Evolutionary conservation across 2,797 vertebrate species (phyloP).

Genomic region (Lepidocolaptes lacrymiger): DNA sequence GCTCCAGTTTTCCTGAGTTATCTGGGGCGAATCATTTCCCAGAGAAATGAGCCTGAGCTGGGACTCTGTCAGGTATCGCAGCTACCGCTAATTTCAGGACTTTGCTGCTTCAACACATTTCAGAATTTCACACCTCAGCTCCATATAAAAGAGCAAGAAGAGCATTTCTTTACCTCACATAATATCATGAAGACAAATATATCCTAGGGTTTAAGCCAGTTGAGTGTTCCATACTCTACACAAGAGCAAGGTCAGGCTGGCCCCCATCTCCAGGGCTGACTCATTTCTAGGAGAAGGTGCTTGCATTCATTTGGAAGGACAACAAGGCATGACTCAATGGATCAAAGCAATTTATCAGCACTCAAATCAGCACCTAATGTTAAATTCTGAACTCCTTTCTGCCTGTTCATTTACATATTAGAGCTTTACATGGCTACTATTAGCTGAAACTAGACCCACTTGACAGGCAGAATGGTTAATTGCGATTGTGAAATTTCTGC

Average conservation of each 20-base stretch:
- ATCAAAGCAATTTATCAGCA: constrained; percentile 60
- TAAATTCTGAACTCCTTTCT: constrained; percentile 40
- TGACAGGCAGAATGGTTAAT: constrained; percentile 24
- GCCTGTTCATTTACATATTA: constrained; percentile 14
- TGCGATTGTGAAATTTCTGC: constrained; percentile 4
- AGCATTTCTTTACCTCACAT: background rate
- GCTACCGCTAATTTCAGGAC: background rate
- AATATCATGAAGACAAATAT: background rate
- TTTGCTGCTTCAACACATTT: background rate
- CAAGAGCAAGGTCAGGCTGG: background rate
- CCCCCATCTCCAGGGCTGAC: constrained; percentile 13
- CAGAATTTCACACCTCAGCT: background rate
- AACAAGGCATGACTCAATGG: constrained; percentile 50
- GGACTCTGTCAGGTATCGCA: background rate
- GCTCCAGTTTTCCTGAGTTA: background rate
- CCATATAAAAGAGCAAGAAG: background rate
- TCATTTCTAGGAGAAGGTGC: constrained; percentile 33
- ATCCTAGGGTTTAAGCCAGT: background rate
- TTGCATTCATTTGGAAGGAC: constrained; percentile 50
- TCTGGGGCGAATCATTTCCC: background rate
- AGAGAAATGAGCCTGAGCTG: background rate
- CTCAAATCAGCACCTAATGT: constrained; percentile 50
- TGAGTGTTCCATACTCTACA: accelerated
- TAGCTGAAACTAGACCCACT: constrained; percentile 34
- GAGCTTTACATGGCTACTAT: constrained; percentile 20